Percentiles rank a stretch among this genome's conserved stretches.
Evolutionary conservation across 2,888 invertebrate genomes (phyloP).

Genomic region (Tenthredo scrophulariae): DNA sequence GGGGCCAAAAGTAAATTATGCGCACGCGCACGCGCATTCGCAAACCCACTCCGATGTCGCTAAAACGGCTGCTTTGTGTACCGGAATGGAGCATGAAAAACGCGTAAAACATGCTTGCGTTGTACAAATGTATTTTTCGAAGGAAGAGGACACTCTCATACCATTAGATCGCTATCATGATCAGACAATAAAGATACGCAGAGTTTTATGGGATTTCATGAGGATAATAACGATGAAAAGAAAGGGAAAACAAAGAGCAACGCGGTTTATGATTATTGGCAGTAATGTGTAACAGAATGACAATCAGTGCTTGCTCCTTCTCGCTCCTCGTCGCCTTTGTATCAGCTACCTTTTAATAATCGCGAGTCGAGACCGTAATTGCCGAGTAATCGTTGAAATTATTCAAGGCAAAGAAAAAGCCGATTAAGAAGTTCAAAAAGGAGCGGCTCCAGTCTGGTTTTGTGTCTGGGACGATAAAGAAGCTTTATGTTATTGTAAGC

Average conservation of each 20-base stretch:
- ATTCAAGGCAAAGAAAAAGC: conserved; percentile 16
- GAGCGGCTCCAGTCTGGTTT: conserved; percentile 31
- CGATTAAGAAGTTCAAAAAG: conserved; percentile 44
- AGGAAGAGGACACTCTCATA: too few relatives aligned
- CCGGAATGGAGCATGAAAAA: too few relatives aligned
- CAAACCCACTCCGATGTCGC: too few relatives aligned
- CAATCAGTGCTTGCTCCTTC: background rate
- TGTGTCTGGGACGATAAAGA: conserved; percentile 38
- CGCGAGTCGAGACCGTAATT: conserved; percentile 9
- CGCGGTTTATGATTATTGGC: background rate
- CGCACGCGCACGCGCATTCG: too few relatives aligned
- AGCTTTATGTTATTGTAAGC: conserved; percentile 49
- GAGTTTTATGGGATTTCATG: background rate
- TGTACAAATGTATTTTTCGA: too few relatives aligned
- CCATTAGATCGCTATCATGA: background rate
- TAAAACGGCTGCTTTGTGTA: too few relatives aligned
- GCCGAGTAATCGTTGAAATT: conserved; percentile 41
- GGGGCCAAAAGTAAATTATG: too few relatives aligned
- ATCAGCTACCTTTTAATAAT: background rate
- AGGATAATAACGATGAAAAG: background rate
- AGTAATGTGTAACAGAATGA: background rate
- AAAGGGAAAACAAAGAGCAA: background rate
- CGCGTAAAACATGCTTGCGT: too few relatives aligned
- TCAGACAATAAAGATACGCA: background rate
- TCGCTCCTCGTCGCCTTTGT: background rate